These are phyloP conservation scores for Pitangus sulphuratus DNA, from an alignment of 2,797 vertebrate species.

Conservation along the genomic window DNA sequence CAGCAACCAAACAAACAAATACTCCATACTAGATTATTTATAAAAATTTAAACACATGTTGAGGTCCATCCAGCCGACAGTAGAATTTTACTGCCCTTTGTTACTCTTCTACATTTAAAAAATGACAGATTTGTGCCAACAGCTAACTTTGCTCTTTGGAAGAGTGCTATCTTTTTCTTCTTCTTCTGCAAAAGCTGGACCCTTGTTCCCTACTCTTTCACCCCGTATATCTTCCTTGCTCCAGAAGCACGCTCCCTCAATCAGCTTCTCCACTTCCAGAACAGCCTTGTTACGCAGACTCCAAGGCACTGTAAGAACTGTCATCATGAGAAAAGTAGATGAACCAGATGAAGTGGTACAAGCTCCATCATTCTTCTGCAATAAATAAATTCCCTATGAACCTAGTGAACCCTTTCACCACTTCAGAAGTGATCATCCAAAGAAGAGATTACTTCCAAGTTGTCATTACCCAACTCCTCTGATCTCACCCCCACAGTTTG, in stretches of 20 bases:
- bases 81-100: background rate
- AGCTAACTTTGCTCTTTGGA: background rate
- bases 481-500: rapidly evolving
- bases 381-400: background rate
- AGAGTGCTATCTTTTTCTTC: background rate
- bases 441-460: background rate
- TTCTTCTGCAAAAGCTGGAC: background rate
- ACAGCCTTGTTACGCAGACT: background rate
- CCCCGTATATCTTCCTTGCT: background rate
- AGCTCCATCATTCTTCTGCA: background rate
- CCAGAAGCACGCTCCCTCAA: rapidly evolving
- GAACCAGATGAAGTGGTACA: background rate
- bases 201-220: background rate
- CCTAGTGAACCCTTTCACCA: background rate
- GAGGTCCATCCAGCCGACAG: background rate
- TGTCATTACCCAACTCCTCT: background rate
- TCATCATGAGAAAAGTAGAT: background rate
- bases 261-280: background rate
- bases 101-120: background rate
- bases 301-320: background rate
- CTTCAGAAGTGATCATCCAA: background rate
- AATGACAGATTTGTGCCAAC: background rate
- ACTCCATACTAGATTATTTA: background rate
- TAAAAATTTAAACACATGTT: background rate
- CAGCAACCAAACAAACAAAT: background rate